Evolutionary conservation across 2,113 vertebrate species (phyloP), one percentile per base, ranked within the genome.

Genomic region (Henicopernis longicauda): DNA sequence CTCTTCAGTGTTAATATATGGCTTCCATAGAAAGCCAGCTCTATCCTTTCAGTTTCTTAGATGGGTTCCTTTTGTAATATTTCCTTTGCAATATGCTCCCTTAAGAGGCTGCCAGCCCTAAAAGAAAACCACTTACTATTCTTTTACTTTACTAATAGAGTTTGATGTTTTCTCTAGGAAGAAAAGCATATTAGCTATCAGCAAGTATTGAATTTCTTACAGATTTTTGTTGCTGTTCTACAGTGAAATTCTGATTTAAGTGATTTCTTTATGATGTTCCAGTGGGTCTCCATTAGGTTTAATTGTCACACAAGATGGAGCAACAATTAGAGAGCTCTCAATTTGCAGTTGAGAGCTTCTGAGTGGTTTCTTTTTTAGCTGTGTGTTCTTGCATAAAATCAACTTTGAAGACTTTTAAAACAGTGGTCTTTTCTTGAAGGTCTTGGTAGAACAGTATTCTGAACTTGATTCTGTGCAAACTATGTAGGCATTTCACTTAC

Each of bases 231-330:
- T 69, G 45, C 32, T 88, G 32, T 73, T 94, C 76, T 85, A 76
- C 26, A 74, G 17, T 91, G 79, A 74, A 93, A 82, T 21, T 70
- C 83, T 89, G 36, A 89, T 94, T 93, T 82, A 95, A 93, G 79
- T 89, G 69, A 89, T 97, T 97, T 95, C 29, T 94, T 93, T 86
- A 88, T 73, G 61, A 62, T 90, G 54, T 95, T 88, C 52, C 47
- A 93, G 25, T 52, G 58, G 21, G 31, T 79, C 69, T 91, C 58
- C 72, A 81, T 93, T 93, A 89, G 91, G n/a, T 80, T 87, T 77
- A 86, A 82, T 62, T 85, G 80, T 74, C 86, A 86, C 31, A 70
- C 27, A 95, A 86, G 91, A 71, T 66, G 44, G 36, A 86, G 23
- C 69, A 83, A 84, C 52, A 81, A 84, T 90, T 95, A 96, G 45